Evolutionary conservation across 92 coral and sea anemone species (phyloP).

Genomic region (Zoanthus gigantus): DNA sequence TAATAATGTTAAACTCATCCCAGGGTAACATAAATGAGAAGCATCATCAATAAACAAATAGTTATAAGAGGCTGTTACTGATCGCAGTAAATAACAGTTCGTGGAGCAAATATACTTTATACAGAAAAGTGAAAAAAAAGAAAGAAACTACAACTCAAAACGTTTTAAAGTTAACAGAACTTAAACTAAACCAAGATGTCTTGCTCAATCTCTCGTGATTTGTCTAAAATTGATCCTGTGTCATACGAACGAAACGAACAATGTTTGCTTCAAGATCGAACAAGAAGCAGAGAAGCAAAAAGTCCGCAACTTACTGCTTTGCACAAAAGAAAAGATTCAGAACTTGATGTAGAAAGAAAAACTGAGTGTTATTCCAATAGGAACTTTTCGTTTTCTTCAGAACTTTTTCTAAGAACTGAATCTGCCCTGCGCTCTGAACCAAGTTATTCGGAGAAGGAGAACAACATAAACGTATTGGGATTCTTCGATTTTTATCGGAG

Average conservation of each 20-base stretch:
- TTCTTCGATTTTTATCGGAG: conserved; percentile 35
- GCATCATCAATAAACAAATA: background rate
- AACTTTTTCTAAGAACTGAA: background rate
- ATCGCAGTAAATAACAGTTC: background rate
- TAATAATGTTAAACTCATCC: background rate
- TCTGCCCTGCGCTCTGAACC: background rate
- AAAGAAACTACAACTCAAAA: background rate
- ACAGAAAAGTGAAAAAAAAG: background rate
- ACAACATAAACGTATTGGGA: conserved; percentile 12
- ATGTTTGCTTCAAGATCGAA: background rate
- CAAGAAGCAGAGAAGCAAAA: background rate
- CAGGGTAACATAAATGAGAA: background rate
- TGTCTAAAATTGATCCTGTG: background rate
- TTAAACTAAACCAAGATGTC: background rate
- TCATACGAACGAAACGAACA: background rate
- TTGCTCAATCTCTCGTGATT: background rate
- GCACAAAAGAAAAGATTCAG: background rate
- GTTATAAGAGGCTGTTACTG: background rate
- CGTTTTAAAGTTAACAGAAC: background rate
- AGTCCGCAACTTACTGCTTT: background rate
- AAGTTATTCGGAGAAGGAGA: conserved; percentile 9
- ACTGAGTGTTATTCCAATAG: background rate
- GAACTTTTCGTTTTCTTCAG: background rate
- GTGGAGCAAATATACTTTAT: background rate
- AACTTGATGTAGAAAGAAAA: background rate